Conservation (phyloP, 2,888 invertebrate genomes). For the Pterobdella sp. region DNA sequence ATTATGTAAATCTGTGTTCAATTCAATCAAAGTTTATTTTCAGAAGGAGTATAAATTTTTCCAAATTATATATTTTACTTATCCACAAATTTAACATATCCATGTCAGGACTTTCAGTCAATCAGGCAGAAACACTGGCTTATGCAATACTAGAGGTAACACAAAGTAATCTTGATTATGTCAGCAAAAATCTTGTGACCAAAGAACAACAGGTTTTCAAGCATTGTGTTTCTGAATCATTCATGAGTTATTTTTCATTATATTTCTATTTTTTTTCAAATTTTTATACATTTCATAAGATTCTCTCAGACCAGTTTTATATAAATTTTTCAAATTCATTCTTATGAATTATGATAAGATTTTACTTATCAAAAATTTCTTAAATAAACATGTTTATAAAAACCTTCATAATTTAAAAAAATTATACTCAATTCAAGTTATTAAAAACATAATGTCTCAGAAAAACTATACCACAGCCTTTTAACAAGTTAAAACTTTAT, state of each 20-base stretch:
- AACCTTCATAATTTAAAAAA: too few species aligned
- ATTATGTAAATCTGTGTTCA: background rate
- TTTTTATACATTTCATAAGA: too few species aligned
- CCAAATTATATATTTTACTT: background rate
- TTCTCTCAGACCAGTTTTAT: too few species aligned
- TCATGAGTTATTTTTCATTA: background rate
- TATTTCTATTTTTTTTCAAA: background rate
- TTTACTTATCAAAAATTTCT: too few species aligned
- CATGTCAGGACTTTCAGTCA: conserved; percentile 42
- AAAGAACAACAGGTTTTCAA: conserved; percentile 44
- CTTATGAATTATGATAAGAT: too few species aligned
- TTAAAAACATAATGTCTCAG: too few species aligned
- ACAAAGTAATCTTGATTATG: conserved; percentile 44
- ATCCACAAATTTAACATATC: background rate
- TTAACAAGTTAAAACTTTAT: too few species aligned
- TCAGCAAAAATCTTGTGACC: conserved; percentile 45
- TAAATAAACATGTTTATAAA: too few species aligned
- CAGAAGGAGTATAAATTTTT: background rate
- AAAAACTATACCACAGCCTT: too few species aligned
- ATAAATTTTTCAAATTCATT: too few species aligned
- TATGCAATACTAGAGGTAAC: conserved; percentile 43
- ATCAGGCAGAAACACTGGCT: conserved; percentile 44
- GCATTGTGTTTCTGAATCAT: background rate
- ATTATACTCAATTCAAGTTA: too few species aligned
- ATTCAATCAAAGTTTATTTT: background rate